These are phyloP conservation scores for Gambusia yucatana DNA, from an alignment of 2,797 vertebrate species.

Conservation along the genomic window DNA sequence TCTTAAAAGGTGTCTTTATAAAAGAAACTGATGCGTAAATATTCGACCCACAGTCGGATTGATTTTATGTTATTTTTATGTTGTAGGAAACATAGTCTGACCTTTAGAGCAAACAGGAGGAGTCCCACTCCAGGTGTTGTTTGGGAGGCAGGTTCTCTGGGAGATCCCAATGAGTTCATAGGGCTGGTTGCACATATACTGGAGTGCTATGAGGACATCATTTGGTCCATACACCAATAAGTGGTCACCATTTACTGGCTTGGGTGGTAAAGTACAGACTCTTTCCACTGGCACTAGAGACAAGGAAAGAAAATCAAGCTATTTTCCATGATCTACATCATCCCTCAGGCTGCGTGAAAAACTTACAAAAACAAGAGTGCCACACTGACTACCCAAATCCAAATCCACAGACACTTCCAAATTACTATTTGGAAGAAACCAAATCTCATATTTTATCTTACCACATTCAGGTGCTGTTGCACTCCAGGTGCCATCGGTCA, in stretches of 20 bases:
- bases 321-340: conserved; percentile 23
- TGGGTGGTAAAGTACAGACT: conserved; percentile 87
- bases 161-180: conserved; percentile 89
- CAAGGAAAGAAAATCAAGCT: conserved; percentile 26
- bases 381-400: conserved; percentile 8
- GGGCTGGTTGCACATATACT: conserved; percentile 91
- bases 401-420: too few relatives aligned
- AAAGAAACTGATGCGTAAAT: neutral
- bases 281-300: conserved; percentile 86
- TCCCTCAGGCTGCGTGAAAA: conserved; percentile 9
- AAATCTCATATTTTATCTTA: conserved; percentile 70
- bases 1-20: neutral
- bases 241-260: conserved; percentile 89
- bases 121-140: conserved; percentile 92
- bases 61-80: conserved; percentile 11
- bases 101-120: conserved; percentile 92
- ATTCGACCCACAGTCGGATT: conserved; percentile 4
- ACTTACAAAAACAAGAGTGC: conserved; percentile 29
- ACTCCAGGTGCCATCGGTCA: conserved; percentile 87
- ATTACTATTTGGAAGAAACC: conserved; percentile 2
- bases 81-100: conserved; percentile 52
- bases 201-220: conserved; percentile 87
- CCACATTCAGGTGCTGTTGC: conserved; percentile 84
- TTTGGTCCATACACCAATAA: conserved; percentile 89
- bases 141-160: conserved; percentile 88